Evolutionary conservation across 2,888 invertebrate species (phyloP).

Genomic region (Limnephilus rhombicus): DNA sequence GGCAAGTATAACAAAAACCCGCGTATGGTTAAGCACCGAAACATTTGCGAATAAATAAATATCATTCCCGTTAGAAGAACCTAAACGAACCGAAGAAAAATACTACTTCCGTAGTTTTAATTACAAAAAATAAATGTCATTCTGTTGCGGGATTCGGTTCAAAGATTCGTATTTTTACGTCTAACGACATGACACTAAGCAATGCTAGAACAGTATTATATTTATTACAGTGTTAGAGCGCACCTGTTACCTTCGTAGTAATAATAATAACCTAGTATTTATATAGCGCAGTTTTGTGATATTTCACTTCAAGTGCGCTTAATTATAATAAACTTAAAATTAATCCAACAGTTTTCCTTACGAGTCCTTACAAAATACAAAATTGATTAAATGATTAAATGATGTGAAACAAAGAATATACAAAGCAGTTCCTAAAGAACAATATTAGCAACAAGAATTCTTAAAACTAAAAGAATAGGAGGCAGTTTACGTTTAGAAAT

Average conservation of each 20-base stretch:
- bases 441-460: too few relatives aligned
- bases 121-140: constrained; percentile 23
- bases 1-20: neutral
- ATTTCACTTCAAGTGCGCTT: too few relatives aligned
- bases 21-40: neutral
- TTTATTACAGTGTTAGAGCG: neutral
- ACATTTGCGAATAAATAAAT: constrained; percentile 2
- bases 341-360: too few relatives aligned
- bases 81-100: constrained; percentile 29
- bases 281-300: too few relatives aligned
- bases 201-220: neutral
- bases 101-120: neutral
- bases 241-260: neutral
- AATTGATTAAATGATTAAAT: too few relatives aligned
- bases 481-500: too few relatives aligned
- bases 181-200: neutral
- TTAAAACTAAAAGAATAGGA: too few relatives aligned
- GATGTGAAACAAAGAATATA: too few relatives aligned
- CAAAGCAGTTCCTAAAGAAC: too few relatives aligned
- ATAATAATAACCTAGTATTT: too few relatives aligned
- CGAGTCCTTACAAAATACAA: too few relatives aligned
- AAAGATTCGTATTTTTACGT: neutral
- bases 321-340: too few relatives aligned
- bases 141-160: neutral
- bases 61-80: constrained; percentile 2